A percentile compares a stretch with the other conserved stretches of the same genome.
These are phyloP conservation scores for Strigops habroptila DNA, from an alignment of 2,113 vertebrate genomes.

Conservation along the genomic window DNA sequence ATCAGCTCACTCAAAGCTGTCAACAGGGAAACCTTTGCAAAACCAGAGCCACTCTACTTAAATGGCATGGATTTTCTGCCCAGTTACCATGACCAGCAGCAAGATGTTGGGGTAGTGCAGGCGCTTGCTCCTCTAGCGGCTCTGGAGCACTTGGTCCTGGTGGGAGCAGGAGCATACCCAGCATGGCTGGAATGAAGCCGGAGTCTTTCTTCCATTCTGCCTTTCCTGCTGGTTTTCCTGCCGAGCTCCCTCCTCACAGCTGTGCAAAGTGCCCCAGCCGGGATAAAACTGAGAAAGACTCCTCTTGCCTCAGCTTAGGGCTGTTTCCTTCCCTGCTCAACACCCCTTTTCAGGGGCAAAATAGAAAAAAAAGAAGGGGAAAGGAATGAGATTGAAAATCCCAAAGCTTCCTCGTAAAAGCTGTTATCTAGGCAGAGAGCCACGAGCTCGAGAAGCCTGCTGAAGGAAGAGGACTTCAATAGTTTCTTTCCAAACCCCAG, in stretches of 20 bases:
- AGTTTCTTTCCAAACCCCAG: background rate
- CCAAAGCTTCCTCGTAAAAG: background rate
- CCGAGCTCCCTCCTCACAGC: background rate
- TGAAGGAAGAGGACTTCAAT: background rate
- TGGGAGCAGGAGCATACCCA: background rate
- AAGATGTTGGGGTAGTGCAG: background rate
- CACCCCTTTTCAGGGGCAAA: background rate
- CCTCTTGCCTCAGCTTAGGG: background rate
- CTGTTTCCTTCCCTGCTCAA: background rate
- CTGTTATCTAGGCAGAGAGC: background rate
- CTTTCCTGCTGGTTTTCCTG: background rate
- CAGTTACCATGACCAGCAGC: background rate
- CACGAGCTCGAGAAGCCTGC: background rate
- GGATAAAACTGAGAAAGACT: background rate
- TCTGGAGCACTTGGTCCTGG: background rate
- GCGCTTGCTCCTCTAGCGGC: accelerated
- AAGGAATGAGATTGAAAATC: background rate
- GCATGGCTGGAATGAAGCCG: background rate
- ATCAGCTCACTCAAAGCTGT: background rate
- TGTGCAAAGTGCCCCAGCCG: accelerated
- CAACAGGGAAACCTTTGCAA: background rate
- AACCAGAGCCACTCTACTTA: background rate
- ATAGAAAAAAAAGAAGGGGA: background rate
- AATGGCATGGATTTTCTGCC: accelerated
- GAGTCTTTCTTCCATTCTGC: background rate